Base-by-base conservation (phyloP, 2,888 invertebrate genomes). In the Elysia crispata region DNA sequence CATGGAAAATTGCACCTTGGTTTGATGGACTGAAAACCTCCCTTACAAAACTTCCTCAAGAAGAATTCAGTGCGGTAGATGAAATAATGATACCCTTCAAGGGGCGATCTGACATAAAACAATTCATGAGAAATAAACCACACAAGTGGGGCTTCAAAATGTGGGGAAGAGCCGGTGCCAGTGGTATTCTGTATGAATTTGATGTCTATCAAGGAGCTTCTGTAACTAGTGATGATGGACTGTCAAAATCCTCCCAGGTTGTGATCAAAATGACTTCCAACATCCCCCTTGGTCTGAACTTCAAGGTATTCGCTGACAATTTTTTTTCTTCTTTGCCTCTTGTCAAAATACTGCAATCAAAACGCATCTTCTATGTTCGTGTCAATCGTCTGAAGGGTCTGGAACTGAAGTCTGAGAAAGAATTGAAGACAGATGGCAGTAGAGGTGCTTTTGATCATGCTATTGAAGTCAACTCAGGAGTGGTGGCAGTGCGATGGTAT, bases 1-100 rank as follows among this genome's bases (percentile, higher is more conserved):
- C 50, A 20, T 82, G 64, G 50, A 81, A 77, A 60, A 11, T 84
- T 18, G 28, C 64, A 64, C 41, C 84, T 28, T 57, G 75, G 75
- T 1, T 79, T 41, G 41, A 81, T n/a, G n/a, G n/a, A 85, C 20
- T 80, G 11, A 49, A 49, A 20, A 18, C 13, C 6, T 57, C 86
- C 73, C 83, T 84, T 54, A 30, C 70, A 50, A 85, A 83, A 79
- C 75, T 89, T 72, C 83, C 86, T 80, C 85, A 85, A 50, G 87
- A 88, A 80, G 88, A 90, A 77, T 72, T 85, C 49, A 72, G 81
- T 70, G 80, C 85, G 20, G 80, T 89, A 31, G 89, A 90, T 80
- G 87, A 90, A 74, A 76, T 86, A 28, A 89, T 87, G 80, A 85
- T 87, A 6, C 87, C 88, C 23, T 89, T 87, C 83, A 88, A 88